Conservation (phyloP, 2,113 vertebrate genomes). For the Acrocephalus arundinaceus region DNA sequence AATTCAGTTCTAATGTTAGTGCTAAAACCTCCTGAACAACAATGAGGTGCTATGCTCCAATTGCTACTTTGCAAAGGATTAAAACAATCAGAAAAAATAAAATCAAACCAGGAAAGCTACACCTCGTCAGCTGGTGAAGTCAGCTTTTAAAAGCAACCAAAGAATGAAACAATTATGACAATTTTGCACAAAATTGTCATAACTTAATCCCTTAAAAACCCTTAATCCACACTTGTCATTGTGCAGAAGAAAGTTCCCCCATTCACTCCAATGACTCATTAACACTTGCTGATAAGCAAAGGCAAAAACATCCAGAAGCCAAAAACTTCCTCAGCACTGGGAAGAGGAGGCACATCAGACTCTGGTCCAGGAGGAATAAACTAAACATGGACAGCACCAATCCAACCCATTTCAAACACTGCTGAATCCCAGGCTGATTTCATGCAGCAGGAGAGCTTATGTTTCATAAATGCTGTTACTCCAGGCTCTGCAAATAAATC, state of each 20-base stretch:
- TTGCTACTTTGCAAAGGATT: background rate
- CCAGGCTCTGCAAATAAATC: slow-evolving; percentile 68
- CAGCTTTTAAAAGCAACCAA: background rate
- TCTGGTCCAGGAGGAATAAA: background rate
- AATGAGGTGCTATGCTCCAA: background rate
- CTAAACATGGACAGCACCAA: background rate
- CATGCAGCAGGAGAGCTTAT: background rate
- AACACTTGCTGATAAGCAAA: slow-evolving; percentile 2
- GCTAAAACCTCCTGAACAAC: background rate
- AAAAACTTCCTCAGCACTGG: background rate
- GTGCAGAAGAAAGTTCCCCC: background rate
- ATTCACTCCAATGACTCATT: background rate
- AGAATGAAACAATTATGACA: background rate
- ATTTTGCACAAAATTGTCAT: background rate
- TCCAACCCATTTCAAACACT: background rate
- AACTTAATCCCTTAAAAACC: background rate
- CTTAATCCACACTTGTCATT: background rate
- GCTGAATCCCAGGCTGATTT: background rate
- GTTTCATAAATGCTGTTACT: slow-evolving; percentile 51
- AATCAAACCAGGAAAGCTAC: background rate
- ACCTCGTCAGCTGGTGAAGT: background rate
- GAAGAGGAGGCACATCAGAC: background rate
- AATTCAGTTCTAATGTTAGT: background rate
- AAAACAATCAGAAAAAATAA: background rate
- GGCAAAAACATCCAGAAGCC: background rate